Conservation (phyloP, 2,113 vertebrate genomes). For the Oncorhynchus mykiss region DNA sequence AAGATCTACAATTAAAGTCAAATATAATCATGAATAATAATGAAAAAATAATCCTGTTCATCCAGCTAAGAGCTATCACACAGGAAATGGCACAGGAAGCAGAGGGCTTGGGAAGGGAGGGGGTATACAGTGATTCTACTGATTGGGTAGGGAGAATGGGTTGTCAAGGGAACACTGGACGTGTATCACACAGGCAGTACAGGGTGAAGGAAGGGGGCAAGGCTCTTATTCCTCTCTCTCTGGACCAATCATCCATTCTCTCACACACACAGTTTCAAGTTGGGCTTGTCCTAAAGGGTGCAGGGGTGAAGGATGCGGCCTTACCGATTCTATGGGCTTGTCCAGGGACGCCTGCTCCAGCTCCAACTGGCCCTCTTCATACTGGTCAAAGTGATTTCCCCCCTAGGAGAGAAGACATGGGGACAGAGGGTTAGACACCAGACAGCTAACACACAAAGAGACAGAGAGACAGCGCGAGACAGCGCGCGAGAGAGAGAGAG, state of each 20-base stretch:
- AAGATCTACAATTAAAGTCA: constrained; percentile 40
- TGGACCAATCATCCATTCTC: constrained; percentile 81
- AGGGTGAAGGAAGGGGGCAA: constrained; percentile 49
- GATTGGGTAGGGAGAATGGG: constrained; percentile 47
- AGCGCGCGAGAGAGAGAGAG: neutral
- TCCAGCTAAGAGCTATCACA: constrained; percentile 55
- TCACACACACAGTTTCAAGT: constrained; percentile 29
- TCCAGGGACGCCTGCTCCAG: constrained; percentile 97
- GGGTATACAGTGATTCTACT: constrained; percentile 60
- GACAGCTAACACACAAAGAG: neutral
- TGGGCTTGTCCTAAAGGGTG: constrained; percentile 59
- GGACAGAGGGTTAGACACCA: neutral
- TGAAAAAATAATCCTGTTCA: neutral
- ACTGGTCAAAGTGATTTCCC: constrained; percentile 99
- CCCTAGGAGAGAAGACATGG: constrained; percentile 77
- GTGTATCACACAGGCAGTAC: constrained; percentile 34
- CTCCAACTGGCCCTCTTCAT: constrained; percentile 98
- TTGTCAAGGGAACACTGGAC: constrained; percentile 59
- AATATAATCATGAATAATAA: constrained; percentile 31
- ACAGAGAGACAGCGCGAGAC: neutral
- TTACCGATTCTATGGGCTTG: constrained; percentile 99
- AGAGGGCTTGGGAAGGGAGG: constrained; percentile 47
- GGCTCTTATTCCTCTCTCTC: constrained; percentile 60
- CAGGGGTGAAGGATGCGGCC: constrained; percentile 62
- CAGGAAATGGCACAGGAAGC: constrained; percentile 55